These are phyloP conservation scores for Archivesica marissinica DNA, from an alignment of 1,140 invertebrate species.

Conservation along the genomic window DNA sequence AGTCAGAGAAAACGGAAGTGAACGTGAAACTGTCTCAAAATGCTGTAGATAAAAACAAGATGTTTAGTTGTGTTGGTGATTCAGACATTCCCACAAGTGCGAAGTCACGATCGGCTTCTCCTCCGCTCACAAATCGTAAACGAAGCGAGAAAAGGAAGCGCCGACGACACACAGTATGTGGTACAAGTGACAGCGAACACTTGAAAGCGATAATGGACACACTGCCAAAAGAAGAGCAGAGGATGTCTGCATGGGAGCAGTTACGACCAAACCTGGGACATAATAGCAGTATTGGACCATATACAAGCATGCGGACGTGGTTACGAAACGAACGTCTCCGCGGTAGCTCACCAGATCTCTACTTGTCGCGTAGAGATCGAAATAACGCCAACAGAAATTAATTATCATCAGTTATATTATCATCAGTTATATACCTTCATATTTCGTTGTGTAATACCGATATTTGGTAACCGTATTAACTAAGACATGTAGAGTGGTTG, in stretches of 20 bases:
- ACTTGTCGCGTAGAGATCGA: constrained; percentile 17
- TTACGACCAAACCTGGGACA: constrained; percentile 74
- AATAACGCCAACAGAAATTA: constrained; percentile 4
- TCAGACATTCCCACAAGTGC: background rate
- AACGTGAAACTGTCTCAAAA: constrained; percentile 60
- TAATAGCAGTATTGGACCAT: constrained; percentile 39
- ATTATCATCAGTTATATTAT: background rate
- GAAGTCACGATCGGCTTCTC: constrained; percentile 64
- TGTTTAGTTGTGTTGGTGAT: background rate
- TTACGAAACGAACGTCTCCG: constrained; percentile 75
- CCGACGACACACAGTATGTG: constrained; percentile 95
- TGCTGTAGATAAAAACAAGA: constrained; percentile 49
- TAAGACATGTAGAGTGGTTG: background rate
- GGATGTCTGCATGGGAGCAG: constrained; percentile 84
- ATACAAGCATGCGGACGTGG: constrained; percentile 75
- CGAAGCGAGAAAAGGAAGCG: constrained; percentile 64
- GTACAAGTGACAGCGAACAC: constrained; percentile 93
- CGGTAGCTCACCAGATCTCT: constrained; percentile 77
- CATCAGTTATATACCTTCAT: background rate
- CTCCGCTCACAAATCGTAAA: constrained; percentile 57
- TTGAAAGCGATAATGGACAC: constrained; percentile 85
- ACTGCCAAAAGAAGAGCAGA: constrained; percentile 52
- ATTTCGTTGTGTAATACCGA: background rate
- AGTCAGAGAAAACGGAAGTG: constrained; percentile 69
- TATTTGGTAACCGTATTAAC: background rate